These are phyloP conservation scores for Heterodera carotae DNA, from an alignment of 1,140 invertebrate species.

Conservation along the genomic window DNA sequence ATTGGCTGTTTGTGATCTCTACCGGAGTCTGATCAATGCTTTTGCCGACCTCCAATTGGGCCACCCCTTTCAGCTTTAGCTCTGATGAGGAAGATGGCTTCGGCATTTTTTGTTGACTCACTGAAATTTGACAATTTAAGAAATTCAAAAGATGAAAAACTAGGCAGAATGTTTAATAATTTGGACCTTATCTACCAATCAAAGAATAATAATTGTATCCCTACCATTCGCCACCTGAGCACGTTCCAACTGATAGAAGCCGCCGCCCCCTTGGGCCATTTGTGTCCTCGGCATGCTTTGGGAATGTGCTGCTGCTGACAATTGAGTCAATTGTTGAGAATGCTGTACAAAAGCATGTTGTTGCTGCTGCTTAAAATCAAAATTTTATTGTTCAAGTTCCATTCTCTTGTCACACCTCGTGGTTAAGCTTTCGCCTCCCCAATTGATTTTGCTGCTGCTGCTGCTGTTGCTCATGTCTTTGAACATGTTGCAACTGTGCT, in stretches of 20 bases:
- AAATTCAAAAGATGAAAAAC: too few species aligned
- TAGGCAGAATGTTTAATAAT: too few species aligned
- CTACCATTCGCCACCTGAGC: slow-evolving; percentile 21
- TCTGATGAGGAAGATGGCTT: slow-evolving; percentile 2
- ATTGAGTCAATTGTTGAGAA: background rate
- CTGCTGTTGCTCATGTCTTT: background rate
- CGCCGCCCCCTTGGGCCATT: background rate
- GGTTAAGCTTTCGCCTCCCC: too few species aligned
- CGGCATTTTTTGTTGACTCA: slow-evolving; percentile 9
- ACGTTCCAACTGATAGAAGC: slow-evolving; percentile 26
- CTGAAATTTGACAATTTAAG: background rate
- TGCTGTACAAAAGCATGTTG: background rate
- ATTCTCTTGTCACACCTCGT: too few species aligned
- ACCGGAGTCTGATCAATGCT: background rate
- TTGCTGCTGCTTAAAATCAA: background rate
- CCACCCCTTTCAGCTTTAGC: slow-evolving; percentile 24
- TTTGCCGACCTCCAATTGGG: slow-evolving; percentile 14
- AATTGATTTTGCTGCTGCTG: background rate
- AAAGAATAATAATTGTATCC: background rate
- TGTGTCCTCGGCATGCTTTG: background rate
- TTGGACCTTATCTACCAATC: too few species aligned
- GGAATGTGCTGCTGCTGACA: too few species aligned
- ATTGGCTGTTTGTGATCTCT: background rate
- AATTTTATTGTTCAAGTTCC: too few species aligned
- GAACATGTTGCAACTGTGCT: background rate